These are phyloP conservation scores for Lutjanus erythropterus DNA, from an alignment of 2,113 vertebrate genomes.

Conservation along the genomic window DNA sequence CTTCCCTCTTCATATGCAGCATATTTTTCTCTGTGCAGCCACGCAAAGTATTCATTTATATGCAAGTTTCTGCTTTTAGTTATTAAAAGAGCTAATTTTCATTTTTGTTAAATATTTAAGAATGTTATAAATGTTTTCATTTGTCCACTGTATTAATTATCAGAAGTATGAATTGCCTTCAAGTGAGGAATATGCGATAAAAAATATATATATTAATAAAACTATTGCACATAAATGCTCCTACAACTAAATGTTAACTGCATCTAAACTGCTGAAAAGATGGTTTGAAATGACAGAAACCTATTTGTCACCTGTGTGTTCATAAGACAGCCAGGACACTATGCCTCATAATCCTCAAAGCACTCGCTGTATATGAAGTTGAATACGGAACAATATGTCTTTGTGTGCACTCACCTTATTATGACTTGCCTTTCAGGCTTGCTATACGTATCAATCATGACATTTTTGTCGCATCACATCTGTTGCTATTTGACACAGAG, in stretches of 20 bases:
- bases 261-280: not conserved
- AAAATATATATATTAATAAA: not conserved
- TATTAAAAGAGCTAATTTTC: not conserved
- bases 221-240: not conserved
- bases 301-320: not conserved
- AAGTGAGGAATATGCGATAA: not conserved
- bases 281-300: not conserved
- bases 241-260: not conserved
- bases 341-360: not conserved
- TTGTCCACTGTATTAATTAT: not conserved
- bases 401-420: not conserved
- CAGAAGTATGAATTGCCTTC: not conserved
- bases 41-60: not conserved
- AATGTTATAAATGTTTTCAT: not conserved
- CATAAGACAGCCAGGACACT: not conserved
- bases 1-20: not conserved
- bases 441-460: not conserved
- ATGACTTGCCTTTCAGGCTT: not conserved
- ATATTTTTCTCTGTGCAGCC: not conserved
- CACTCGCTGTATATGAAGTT: too few relatives aligned
- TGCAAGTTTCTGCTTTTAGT: not conserved
- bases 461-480: slow-evolving; percentile 13
- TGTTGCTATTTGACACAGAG: not conserved
- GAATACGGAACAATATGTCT: not conserved
- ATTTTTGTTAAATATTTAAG: not conserved